Conservation (phyloP, 2,113 vertebrate genomes). For the Eurystomus gularis region DNA sequence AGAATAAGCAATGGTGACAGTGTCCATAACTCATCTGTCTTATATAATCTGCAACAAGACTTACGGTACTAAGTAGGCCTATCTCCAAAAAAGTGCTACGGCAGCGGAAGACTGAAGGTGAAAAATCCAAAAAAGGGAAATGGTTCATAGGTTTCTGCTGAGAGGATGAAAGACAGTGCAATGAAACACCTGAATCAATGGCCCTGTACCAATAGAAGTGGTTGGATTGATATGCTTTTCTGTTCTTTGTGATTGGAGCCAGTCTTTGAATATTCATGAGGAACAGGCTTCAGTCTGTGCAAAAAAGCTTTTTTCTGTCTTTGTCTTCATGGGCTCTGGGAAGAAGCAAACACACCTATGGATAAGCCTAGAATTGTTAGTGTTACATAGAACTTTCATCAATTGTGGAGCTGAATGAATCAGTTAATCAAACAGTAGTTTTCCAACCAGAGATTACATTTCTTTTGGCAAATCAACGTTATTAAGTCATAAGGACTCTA, state of each 20-base stretch:
- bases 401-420: slow-evolving; percentile 14
- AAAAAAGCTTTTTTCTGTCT: slow-evolving; percentile 33
- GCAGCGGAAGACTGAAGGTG: neutral
- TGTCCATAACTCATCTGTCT: neutral
- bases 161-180: neutral
- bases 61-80: neutral
- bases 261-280: slow-evolving; percentile 40
- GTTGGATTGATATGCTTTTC: slow-evolving; percentile 21
- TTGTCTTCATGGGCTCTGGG: neutral
- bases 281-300: slow-evolving; percentile 8
- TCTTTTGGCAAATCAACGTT: slow-evolving; percentile 35
- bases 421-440: slow-evolving; percentile 16
- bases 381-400: slow-evolving; percentile 2
- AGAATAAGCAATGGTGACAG: neutral
- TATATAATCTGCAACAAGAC: neutral
- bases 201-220: neutral
- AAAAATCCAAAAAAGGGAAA: neutral
- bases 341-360: slow-evolving; percentile 31
- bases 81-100: neutral
- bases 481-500: neutral
- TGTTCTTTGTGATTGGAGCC: neutral
- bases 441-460: slow-evolving; percentile 1
- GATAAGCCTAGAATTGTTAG: slow-evolving; percentile 27
- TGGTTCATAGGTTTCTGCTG: neutral
- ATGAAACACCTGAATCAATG: neutral